A percentile compares a stretch with the other conserved stretches of the same genome.
phyloP scores from a whole-genome alignment of 2,888 invertebrate species.

The Mycogona germanica region DNA sequence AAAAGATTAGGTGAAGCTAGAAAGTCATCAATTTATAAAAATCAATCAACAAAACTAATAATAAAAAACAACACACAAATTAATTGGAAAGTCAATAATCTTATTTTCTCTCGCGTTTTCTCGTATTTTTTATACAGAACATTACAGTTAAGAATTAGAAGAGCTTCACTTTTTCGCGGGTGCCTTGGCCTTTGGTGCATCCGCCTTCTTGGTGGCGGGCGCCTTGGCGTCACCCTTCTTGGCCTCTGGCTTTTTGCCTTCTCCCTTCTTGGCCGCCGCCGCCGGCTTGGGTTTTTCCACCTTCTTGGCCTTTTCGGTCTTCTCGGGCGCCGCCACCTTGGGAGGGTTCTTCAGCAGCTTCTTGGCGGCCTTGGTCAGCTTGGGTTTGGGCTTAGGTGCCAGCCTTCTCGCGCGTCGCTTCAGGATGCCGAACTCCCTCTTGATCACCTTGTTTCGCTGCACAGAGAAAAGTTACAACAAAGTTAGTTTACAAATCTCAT shows the following conservation, averaged over 20 bases:
- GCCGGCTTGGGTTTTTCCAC: background rate
- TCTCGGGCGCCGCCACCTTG: background rate
- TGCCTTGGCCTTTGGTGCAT: background rate
- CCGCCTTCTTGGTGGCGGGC: background rate
- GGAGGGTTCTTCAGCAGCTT: no score
- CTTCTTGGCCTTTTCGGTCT: background rate
- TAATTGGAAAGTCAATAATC: no score
- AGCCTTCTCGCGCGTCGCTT: slow-evolving; percentile 3
- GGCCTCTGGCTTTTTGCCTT: background rate
- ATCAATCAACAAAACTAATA: no score
- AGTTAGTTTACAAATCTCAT: background rate
- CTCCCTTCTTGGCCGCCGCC: background rate
- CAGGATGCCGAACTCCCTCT: background rate
- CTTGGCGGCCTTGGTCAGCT: background rate
- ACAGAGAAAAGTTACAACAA: background rate
- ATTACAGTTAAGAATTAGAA: no score
- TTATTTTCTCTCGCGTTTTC: no score
- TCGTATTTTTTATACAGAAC: no score
- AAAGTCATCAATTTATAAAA: no score
- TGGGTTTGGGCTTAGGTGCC: slow-evolving; percentile 8
- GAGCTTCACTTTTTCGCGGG: slow-evolving; percentile 11
- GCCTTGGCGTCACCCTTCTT: background rate
- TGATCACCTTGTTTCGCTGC: slow-evolving; percentile 12
- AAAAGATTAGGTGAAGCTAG: no score
- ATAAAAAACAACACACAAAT: no score